phyloP scores from a whole-genome alignment of 2,797 vertebrate species.

The Cossypha niveicapilla region DNA sequence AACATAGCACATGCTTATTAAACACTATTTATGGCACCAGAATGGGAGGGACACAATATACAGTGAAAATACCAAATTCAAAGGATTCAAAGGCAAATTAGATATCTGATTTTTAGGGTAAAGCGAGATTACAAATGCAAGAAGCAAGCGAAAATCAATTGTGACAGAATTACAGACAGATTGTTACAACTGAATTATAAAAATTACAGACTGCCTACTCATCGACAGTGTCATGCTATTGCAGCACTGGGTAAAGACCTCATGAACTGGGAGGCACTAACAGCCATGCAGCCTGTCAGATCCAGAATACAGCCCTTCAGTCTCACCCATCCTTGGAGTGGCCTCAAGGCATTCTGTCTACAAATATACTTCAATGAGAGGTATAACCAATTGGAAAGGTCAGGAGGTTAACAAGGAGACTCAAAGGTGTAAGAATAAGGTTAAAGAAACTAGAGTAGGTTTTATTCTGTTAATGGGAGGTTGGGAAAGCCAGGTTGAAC shows the following conservation, averaged over 20 bases:
- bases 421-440: background rate
- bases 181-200: background rate
- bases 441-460: background rate
- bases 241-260: background rate
- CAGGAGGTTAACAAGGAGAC: background rate
- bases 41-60: background rate
- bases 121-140: background rate
- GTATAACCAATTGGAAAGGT: background rate
- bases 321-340: background rate
- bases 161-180: background rate
- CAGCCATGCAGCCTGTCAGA: background rate
- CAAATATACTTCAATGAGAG: background rate
- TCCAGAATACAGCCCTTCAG: background rate
- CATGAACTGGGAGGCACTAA: background rate
- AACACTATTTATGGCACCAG: background rate
- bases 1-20: background rate
- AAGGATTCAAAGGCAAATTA: background rate
- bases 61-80: background rate
- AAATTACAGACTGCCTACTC: background rate
- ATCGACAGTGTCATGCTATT: background rate
- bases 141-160: background rate
- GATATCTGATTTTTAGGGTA: background rate
- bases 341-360: background rate
- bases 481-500: accelerated
- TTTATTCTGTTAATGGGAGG: accelerated